Percentiles rank a stretch among this genome's conserved stretches.
Evolutionary conservation across 2,113 vertebrate species (phyloP).

Genomic region (Microtus ochrogaster): DNA sequence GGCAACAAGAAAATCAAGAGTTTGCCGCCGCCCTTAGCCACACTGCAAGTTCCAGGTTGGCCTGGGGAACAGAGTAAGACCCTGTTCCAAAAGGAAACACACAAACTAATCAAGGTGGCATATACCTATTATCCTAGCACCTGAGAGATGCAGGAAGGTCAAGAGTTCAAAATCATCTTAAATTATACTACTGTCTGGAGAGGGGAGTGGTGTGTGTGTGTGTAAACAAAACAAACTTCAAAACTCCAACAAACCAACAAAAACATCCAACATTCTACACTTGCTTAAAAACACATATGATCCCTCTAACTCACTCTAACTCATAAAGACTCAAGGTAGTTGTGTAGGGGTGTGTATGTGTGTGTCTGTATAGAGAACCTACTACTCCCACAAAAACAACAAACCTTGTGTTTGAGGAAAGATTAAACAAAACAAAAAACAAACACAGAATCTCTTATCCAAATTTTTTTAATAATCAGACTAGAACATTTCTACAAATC

Average conservation of each 20-base stretch:
- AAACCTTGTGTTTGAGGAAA: constrained; percentile 26
- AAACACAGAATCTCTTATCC: not conserved
- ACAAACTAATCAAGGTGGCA: not conserved
- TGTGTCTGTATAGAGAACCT: not conserved
- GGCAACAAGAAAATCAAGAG: not conserved
- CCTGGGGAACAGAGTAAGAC: not conserved
- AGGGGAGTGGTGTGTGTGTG: not conserved
- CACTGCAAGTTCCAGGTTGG: not conserved
- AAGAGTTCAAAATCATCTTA: not conserved
- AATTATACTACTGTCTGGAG: not conserved
- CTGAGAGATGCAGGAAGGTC: not conserved
- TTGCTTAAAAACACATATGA: not conserved
- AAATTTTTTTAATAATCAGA: constrained; percentile 27
- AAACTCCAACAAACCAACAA: not conserved
- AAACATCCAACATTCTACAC: not conserved
- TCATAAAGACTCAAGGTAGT: not conserved
- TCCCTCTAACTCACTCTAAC: not conserved
- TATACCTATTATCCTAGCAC: not conserved
- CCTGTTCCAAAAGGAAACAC: not conserved
- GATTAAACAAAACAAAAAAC: constrained; percentile 57
- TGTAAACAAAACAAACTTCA: not conserved
- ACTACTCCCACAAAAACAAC: not conserved
- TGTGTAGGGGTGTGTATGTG: not conserved
- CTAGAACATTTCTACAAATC: constrained; percentile 23
- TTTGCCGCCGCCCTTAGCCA: not conserved